These are phyloP conservation scores for Pelecanus crispus DNA, from an alignment of 2,113 vertebrate species.

Conservation along the genomic window DNA sequence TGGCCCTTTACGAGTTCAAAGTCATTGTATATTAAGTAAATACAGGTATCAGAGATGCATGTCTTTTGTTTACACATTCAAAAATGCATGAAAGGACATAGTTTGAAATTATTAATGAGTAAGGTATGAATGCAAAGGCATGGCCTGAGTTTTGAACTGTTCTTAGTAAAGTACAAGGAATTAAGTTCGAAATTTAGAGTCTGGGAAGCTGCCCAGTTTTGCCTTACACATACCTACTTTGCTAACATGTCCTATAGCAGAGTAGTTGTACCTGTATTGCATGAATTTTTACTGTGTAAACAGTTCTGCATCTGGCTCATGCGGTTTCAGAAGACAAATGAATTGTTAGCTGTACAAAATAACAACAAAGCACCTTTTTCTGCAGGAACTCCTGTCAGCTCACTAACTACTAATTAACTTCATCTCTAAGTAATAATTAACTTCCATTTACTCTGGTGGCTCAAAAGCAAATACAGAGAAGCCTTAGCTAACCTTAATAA, in stretches of 20 bases:
- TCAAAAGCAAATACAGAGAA: neutral
- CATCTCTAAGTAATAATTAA: neutral
- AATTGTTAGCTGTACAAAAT: neutral
- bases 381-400: neutral
- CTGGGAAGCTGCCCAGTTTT: neutral
- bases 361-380: neutral
- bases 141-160: neutral
- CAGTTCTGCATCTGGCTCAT: neutral
- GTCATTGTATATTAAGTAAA: neutral
- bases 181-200: neutral
- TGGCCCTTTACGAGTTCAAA: neutral
- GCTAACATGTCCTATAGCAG: neutral
- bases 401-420: neutral
- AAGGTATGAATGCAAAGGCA: neutral
- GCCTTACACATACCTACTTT: neutral
- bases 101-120: neutral
- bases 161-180: neutral
- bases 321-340: neutral
- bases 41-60: neutral
- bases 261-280: neutral
- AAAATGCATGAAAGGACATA: neutral
- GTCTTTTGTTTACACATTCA: neutral
- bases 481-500: neutral
- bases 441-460: neutral
- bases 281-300: neutral